These are phyloP conservation scores for Astur gentilis DNA, from an alignment of 2,113 vertebrate genomes.

Conservation along the genomic window DNA sequence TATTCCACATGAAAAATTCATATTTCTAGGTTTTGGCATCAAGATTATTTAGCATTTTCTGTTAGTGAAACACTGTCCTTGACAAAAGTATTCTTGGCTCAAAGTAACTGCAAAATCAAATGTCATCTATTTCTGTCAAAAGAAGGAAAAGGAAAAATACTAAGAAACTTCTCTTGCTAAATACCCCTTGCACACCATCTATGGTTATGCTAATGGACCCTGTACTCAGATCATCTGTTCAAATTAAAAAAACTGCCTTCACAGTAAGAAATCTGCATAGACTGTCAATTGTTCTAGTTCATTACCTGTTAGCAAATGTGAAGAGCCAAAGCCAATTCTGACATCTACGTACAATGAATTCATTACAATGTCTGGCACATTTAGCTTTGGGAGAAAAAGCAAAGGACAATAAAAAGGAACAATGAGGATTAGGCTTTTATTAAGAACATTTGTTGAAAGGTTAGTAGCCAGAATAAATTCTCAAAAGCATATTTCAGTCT, in stretches of 20 bases:
- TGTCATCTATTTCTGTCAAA: background rate
- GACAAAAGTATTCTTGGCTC: background rate
- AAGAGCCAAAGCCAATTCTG: constrained; percentile 10
- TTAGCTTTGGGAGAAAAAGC: background rate
- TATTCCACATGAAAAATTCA: background rate
- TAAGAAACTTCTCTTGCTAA: background rate
- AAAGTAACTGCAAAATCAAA: background rate
- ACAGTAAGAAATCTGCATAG: constrained; percentile 22
- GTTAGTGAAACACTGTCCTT: background rate
- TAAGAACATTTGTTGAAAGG: background rate
- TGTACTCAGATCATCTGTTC: constrained; percentile 5
- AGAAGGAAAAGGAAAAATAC: background rate
- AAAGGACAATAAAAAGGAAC: background rate
- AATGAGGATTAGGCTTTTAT: background rate
- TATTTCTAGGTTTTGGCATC: background rate
- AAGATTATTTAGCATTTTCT: background rate
- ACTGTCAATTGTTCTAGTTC: constrained; percentile 33
- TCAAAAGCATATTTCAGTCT: background rate
- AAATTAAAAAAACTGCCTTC: constrained; percentile 42
- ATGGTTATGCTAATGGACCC: background rate
- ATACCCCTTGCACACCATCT: background rate
- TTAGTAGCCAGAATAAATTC: background rate
- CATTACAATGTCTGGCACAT: background rate
- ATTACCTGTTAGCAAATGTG: constrained; percentile 36
- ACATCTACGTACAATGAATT: constrained; percentile 15